These are phyloP conservation scores for Promerops cafer DNA, from an alignment of 2,113 vertebrate genomes.

Conservation along the genomic window DNA sequence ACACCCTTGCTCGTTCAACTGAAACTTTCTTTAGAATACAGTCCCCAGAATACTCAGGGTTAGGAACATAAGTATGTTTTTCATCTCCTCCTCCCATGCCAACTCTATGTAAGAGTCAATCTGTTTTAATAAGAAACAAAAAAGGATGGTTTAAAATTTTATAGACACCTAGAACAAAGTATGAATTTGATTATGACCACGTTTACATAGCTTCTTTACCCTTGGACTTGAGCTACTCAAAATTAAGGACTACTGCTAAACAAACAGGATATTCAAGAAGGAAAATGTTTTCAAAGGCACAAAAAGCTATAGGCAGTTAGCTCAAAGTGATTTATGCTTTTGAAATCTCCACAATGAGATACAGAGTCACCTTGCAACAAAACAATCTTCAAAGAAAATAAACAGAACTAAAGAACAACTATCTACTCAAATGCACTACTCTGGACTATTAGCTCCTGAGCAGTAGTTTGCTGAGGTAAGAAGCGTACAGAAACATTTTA, in stretches of 20 bases:
- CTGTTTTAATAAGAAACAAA: background rate
- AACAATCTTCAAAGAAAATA: conserved; percentile 2
- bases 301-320: background rate
- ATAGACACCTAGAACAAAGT: background rate
- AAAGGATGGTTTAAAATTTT: background rate
- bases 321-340: background rate
- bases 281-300: background rate
- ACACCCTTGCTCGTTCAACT: background rate
- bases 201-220: background rate
- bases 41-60: background rate
- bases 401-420: background rate
- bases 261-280: background rate
- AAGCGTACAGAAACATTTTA: conserved; percentile 3
- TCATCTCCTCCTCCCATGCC: background rate
- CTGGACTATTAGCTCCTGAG: background rate
- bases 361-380: background rate
- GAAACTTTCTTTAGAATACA: background rate
- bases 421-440: background rate
- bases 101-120: background rate
- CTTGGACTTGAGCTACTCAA: background rate
- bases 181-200: background rate
- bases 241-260: background rate
- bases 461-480: background rate
- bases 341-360: background rate
- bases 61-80: background rate